phyloP scores from a whole-genome alignment of 1,140 invertebrate species.

The Potamilus streckersoni region DNA sequence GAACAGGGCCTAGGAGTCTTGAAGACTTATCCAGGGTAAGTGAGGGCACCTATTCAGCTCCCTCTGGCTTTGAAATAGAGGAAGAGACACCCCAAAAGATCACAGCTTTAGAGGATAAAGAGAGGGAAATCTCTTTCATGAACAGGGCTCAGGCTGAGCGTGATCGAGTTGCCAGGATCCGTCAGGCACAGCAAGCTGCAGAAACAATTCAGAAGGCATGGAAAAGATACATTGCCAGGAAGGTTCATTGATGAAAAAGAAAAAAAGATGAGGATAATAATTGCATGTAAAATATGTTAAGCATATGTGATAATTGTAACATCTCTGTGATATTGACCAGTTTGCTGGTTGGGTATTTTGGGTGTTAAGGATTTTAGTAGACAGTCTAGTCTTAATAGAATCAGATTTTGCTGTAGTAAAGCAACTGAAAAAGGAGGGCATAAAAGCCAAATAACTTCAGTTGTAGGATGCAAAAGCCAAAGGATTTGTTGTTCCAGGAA shows the following conservation, averaged over 20 bases:
- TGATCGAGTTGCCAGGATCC: conserved; percentile 48
- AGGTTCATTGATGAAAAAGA: conserved; percentile 2
- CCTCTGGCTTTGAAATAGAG: conserved; percentile 10
- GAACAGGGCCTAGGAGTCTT: not conserved
- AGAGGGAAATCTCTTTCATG: conserved; percentile 54
- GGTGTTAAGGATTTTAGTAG: no score
- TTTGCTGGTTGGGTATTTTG: no score
- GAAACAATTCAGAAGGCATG: conserved; percentile 55
- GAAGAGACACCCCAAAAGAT: conserved; percentile 28
- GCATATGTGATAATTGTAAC: no score
- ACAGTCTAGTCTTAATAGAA: no score
- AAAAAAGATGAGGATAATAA: not conserved
- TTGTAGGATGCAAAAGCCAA: no score
- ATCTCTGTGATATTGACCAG: no score
- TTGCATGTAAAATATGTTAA: no score
- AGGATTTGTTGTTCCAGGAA: no score
- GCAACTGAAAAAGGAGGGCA: no score
- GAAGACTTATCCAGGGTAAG: not conserved
- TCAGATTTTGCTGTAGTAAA: no score
- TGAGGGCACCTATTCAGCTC: not conserved
- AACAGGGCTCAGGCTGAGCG: conserved; percentile 44
- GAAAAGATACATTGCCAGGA: conserved; percentile 40
- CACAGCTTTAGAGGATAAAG: conserved; percentile 40
- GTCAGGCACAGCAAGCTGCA: conserved; percentile 48
- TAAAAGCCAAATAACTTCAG: no score